Evolutionary conservation across 2,888 invertebrate genomes (phyloP), one percentile per base, ranked within the genome.

Genomic region (Pherbina coryleti): DNA sequence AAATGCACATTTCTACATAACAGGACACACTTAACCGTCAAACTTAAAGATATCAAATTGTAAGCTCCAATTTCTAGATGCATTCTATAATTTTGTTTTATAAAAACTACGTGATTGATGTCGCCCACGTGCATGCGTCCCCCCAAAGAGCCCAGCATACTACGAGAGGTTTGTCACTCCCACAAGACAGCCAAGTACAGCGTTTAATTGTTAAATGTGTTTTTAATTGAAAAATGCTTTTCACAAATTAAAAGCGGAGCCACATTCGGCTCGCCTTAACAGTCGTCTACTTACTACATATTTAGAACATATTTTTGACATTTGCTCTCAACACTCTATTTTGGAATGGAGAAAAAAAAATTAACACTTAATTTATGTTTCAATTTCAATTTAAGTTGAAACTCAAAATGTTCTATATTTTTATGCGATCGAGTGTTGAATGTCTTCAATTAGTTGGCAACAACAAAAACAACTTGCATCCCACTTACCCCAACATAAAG

Each of bases 151-250:
- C n/a, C 64, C 1, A n/a, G 17, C 44, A n/a, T 34, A 37, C 22
- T 11, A n/a, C n/a, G n/a, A n/a, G n/a, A 55, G 57, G n/a, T 64
- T 22, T 19, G 53, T 11, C 19, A 22, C 44, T 66, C 66, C 44
- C 74, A 25, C 22, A 3, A 25, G 55, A 19, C 55, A 72, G 34
- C 55, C 22, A 57, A 55, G 34, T 31, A 22, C 17, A 9, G 55
- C 69, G 25, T 67, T 76, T 73, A 78, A 76, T 79, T 76, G 73
- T 69, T 62, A 76, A 79, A 79, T 79, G 79, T 53, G 72, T 79
- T 76, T 79, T 79, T 79, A 79, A 79, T 79, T 79, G 74, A 76
- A 49, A 72, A 78, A 74, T 49, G 66, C 44, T 77, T 73, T 25
- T 34, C 70, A 34, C 67, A 70, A 71, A 22, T 74, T 74, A 60